Base-by-base conservation (phyloP, 2,888 invertebrate genomes). In the Drosophila peninsularis region DNA sequence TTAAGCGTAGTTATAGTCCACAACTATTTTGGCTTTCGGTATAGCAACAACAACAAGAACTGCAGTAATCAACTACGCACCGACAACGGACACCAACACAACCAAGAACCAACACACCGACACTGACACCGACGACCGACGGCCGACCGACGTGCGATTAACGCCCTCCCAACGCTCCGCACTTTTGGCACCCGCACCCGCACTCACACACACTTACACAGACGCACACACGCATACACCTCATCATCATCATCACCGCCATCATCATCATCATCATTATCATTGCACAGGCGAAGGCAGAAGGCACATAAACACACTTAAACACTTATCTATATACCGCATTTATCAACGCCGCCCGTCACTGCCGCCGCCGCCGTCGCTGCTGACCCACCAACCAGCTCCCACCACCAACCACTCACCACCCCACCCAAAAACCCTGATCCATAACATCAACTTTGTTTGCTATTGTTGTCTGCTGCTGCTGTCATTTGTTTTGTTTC, bases 381-480 rank as follows among this genome's bases (percentile, higher is more conserved):
- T 56, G 45, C 56, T 44, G 56, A 68, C 63, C 50, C 50, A 57
- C 58, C 68, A 21, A 44, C n/a, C 42, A 30, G 49, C 27, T 10
- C n/a, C 27, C 45, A 45, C 24, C 27, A 27, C 27, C 24, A 27
- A 27, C n/a, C 45, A 42, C 42, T 17, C 41, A 41, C 6, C 19
- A 21, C 21, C 41, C 41, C 27, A 34, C 42, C 57, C 36, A n/a
- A 52, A 47, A 52, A 27, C 52, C 50, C 62, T 57, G 60, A 75
- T 65, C 61, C 61, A 65, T 55, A 81, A 78, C 78, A 78, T 70
- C 79, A 78, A 78, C 88, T 75, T 82, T 78, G 85, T 78, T 77
- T 86, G 89, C 82, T 82, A 77, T 82, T 82, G 82, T 82, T 88
- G 89, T 82, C 82, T 88, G 78, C 83, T 81, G 76, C 75, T 62